Conservation (phyloP, 2,888 invertebrate species). For the Ditylenchus weischeri region DNA sequence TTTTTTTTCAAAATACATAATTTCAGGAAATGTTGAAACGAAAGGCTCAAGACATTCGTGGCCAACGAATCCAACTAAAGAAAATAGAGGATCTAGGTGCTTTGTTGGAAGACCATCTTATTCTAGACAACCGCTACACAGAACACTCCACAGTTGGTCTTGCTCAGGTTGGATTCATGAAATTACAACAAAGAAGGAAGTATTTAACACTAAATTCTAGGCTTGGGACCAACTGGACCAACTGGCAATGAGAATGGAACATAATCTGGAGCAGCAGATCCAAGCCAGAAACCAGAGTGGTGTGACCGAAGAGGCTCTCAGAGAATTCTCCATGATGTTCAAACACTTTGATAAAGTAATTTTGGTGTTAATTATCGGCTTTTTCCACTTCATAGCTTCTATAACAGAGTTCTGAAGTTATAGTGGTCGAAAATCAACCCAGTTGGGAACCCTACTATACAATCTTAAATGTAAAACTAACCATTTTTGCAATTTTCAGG, state of each 20-base stretch:
- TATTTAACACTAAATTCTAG: not conserved
- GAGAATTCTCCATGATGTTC: slow-evolving; percentile 99
- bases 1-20: not conserved
- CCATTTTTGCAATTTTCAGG: slow-evolving; percentile 61
- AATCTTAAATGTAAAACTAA: too few relatives aligned
- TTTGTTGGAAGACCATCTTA: slow-evolving; percentile 89
- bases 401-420: not conserved
- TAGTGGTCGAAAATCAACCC: too few relatives aligned
- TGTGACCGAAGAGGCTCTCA: slow-evolving; percentile 60
- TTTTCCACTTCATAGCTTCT: not conserved
- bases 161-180: slow-evolving; percentile 55
- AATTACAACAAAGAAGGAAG: too few relatives aligned
- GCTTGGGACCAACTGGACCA: slow-evolving; percentile 96
- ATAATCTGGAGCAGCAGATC: slow-evolving; percentile 98
- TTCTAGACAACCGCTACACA: slow-evolving; percentile 96
- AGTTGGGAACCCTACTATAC: too few relatives aligned
- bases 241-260: slow-evolving; percentile 99
- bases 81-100: slow-evolving; percentile 94
- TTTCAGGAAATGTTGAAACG: slow-evolving; percentile 76
- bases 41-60: slow-evolving; percentile 90
- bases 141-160: slow-evolving; percentile 74
- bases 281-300: slow-evolving; percentile 66
- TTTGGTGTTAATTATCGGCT: not conserved
- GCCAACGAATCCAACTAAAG: slow-evolving; percentile 85
- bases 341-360: slow-evolving; percentile 85